These are phyloP conservation scores for Lepidothrix coronata DNA, from an alignment of 2,113 vertebrate species.

Conservation along the genomic window DNA sequence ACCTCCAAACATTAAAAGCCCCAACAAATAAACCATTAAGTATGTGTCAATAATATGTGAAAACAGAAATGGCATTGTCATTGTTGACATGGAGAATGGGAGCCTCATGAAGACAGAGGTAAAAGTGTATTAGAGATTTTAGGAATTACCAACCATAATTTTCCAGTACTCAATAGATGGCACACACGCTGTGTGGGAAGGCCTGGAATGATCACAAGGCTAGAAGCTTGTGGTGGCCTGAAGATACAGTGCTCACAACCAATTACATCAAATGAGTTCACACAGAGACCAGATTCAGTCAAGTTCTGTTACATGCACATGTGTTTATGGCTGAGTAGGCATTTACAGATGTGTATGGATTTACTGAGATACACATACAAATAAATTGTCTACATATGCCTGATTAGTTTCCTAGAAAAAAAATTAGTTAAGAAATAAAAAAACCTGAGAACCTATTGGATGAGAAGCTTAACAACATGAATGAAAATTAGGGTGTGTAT, in stretches of 20 bases:
- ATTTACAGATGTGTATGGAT: background rate
- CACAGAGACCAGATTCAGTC: background rate
- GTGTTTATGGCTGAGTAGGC: background rate
- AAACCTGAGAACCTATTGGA: background rate
- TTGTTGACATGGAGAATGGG: background rate
- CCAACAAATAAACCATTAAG: background rate
- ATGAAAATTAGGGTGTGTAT: background rate
- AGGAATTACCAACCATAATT: background rate
- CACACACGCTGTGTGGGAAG: background rate
- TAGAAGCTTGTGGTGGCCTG: background rate
- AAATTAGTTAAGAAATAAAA: background rate
- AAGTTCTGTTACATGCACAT: background rate
- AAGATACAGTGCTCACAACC: background rate
- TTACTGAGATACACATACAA: background rate
- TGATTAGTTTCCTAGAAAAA: background rate
- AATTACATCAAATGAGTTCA: background rate
- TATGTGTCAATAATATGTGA: background rate
- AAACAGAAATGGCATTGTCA: background rate
- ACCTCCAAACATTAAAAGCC: background rate
- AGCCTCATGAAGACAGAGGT: background rate
- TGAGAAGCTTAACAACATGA: background rate
- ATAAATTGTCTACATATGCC: background rate
- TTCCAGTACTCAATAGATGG: background rate
- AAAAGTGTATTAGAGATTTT: background rate
- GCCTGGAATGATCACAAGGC: background rate